Base-by-base conservation (phyloP, 2,797 vertebrate genomes). In the Sebastolobus alascanus region DNA sequence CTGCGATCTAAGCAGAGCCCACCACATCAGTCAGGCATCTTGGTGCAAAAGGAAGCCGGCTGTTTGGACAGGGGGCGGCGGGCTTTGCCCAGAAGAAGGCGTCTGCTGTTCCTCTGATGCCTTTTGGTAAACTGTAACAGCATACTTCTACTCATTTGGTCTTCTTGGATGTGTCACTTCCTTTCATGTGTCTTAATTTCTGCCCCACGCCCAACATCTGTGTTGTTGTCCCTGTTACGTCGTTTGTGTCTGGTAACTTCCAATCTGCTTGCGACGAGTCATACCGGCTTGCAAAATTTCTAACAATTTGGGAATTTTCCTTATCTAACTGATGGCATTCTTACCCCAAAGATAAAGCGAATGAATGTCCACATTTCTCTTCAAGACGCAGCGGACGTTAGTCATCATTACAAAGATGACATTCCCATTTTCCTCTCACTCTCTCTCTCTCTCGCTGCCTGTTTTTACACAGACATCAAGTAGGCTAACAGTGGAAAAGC, bases 81-180 rank as follows among this genome's bases (percentile, higher is more conserved):
- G 78, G 29, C 71, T 71, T 73, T 54, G 66, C 74, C 73, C 66
- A 75, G 71, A 84, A 89, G 83, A 81, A 80, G 78, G 83, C 65
- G 66, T 84, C 80, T 87, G 77, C 82, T 84, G 79, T 89, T 89
- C 58, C 64, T 87, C 56, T 20, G 27, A 80, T 71, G 50, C 60
- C 63, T 60, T 85, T 83, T 60, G 81, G 86, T 68, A 79, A 89
- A 88, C 33, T 64, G 13, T 46, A 64, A 80, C 37, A 72, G 60
- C 52, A 46, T 73, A 40, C 38, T 90, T 85, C 58, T 54, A 31
- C 72, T 64, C 20, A 76, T 82, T 84, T 84, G 6, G 77, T 77
- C 71, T 70, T 35, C 68, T 68, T 35, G 63, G 67, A 93, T 90
- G 91, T 89, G 87, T 94, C 90, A 95, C 87, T 93, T 93, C 89